A percentile compares a stretch with the other conserved stretches of the same genome.
Evolutionary conservation across 2,797 vertebrate genomes (phyloP).

Genomic region (Poecilia picta): DNA sequence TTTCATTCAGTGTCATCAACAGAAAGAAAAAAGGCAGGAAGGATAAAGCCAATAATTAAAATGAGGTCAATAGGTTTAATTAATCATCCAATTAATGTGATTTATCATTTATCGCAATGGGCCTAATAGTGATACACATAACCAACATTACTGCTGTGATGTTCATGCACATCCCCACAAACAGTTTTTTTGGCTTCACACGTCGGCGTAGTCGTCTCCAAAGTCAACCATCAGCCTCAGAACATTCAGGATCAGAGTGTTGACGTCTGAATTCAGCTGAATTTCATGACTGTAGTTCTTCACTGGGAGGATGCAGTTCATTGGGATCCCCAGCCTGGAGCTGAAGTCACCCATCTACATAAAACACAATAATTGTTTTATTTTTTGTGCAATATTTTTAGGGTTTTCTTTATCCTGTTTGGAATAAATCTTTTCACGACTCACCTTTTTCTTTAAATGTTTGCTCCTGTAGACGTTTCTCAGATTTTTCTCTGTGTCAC

Average conservation of each 20-base stretch:
- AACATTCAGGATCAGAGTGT: slow-evolving; percentile 1
- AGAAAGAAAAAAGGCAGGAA: too few species aligned
- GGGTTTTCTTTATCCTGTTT: not conserved
- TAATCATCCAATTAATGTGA: too few species aligned
- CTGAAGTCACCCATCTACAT: slow-evolving; percentile 3
- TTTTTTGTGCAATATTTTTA: not conserved
- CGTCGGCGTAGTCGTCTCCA: not conserved
- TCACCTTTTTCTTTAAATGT: slow-evolving; percentile 15
- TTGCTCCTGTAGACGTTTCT: slow-evolving; percentile 31
- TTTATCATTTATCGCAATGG: too few species aligned
- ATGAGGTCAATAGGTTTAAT: too few species aligned
- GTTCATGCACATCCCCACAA: too few species aligned
- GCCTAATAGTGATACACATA: not conserved
- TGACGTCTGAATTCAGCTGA: fast-evolving
- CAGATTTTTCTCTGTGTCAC: slow-evolving; percentile 1
- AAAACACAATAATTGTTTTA: not conserved
- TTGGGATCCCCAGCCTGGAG: not conserved
- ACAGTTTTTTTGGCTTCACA: too few species aligned
- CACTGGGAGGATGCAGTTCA: not conserved
- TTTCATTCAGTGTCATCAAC: too few species aligned
- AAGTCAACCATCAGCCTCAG: slow-evolving; percentile 16
- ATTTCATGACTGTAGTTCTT: slow-evolving; percentile 1
- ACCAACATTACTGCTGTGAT: not conserved
- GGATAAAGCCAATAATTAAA: too few species aligned
- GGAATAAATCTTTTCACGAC: not conserved